Evolutionary conservation across 2,113 vertebrate genomes (phyloP), one percentile per base, ranked within the genome.

Genomic region (Paradisaea rubra): DNA sequence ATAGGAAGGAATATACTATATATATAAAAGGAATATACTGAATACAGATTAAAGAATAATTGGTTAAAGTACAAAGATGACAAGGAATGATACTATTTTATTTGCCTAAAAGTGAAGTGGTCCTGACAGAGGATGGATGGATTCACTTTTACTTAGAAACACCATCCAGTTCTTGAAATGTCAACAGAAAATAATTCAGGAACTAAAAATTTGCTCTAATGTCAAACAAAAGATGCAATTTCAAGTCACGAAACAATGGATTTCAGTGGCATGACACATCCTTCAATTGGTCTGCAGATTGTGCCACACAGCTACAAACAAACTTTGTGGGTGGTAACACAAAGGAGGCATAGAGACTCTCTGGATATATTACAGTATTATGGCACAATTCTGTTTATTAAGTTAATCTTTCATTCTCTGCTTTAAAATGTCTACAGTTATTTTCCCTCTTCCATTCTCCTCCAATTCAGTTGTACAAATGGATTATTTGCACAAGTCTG

Each of bases 271-370:
- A 91, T 78, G 47, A 91, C 77, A 94, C 49, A 92, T 91, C 78
- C 49, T 89, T 85, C 89, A 79, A 23, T 79, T 85, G 57, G 54
- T 69, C 81, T 69, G 79, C 88, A 93, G 71, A 95, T 77, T 94
- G 81, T 23, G 4, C 79, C 90, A 95, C 73, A 60, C 25, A 85
- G 85, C 63, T 91, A 68, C 87, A 89, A 90, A 93, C 54, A 93
- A 89, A 88, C 93, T 89, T 89, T 65, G 85, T 96, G 96, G 89
- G 93, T 94, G 93, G 96, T 78, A 89, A 52, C 71, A 89, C 70
- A 69, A 88, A 82, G 85, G 71, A 93, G 88, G 70, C 90, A 85
- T 6, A 91, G 66, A 87, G 24, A 77, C 31, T 61, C 69, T 54
- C 74, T 61, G 85, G 89, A 85, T 95, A 80, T 87, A 72, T 93